Conservation (phyloP, 2,113 vertebrate genomes). For the Corynorhinus townsendii region DNA sequence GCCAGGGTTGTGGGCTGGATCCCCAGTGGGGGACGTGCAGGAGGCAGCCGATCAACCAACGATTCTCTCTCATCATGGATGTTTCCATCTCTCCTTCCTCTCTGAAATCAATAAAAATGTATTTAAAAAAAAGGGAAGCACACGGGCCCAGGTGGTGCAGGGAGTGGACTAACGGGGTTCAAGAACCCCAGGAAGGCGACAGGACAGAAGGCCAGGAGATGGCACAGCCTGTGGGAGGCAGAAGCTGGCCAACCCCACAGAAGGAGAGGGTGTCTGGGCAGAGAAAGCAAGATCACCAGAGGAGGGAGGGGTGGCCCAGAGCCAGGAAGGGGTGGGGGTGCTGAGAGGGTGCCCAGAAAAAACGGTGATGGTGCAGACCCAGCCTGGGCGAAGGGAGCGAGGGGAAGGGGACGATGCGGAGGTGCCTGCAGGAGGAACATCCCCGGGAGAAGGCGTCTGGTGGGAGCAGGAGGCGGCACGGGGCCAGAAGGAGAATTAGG, state of each 20-base stretch:
- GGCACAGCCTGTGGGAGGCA: accelerated
- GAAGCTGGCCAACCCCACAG: background rate
- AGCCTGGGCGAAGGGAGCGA: background rate
- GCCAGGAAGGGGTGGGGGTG: background rate
- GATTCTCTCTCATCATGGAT: too few species aligned
- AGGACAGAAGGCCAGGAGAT: background rate
- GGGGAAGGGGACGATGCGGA: accelerated
- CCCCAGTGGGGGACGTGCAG: too few species aligned
- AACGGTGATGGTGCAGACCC: background rate
- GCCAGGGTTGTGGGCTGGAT: too few species aligned
- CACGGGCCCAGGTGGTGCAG: accelerated
- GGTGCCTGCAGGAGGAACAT: background rate
- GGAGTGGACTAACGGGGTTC: background rate
- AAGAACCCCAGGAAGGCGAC: background rate
- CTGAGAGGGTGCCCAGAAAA: background rate
- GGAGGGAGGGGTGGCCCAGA: background rate
- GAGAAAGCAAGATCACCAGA: background rate
- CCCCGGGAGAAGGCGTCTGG: background rate
- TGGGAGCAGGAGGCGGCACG: background rate
- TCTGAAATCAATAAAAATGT: too few species aligned
- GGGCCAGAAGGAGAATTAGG: background rate
- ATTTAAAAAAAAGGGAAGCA: background rate
- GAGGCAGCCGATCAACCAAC: too few species aligned
- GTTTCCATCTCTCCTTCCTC: too few species aligned
- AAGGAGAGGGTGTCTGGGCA: background rate